These are phyloP conservation scores for Xiphorhynchus erythropygius DNA, from an alignment of 2,797 vertebrate genomes.

Conservation along the genomic window DNA sequence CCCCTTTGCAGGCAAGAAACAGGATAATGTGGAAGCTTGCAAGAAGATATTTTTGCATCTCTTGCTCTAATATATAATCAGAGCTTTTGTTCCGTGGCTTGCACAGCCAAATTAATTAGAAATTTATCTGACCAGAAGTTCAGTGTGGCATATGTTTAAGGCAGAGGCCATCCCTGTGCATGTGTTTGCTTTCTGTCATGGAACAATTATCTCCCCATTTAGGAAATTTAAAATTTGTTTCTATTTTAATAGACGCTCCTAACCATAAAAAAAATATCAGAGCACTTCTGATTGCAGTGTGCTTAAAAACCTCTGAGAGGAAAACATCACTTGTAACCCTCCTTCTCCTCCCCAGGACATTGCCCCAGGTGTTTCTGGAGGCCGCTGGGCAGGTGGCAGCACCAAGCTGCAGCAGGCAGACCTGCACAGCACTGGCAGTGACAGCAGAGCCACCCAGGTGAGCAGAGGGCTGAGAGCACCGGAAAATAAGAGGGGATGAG, in stretches of 20 bases:
- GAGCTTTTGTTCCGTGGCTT: constrained; percentile 38
- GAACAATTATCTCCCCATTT: constrained; percentile 54
- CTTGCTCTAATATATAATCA: neutral
- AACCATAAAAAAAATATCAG: neutral
- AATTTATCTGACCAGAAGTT: constrained; percentile 37
- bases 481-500: neutral
- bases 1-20: neutral
- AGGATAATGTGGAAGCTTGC: neutral
- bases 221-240: constrained; percentile 35
- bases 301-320: neutral
- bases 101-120: constrained; percentile 56
- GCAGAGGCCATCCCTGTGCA: neutral
- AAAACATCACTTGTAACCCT: neutral
- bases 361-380: rapidly evolving
- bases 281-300: rapidly evolving
- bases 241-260: neutral
- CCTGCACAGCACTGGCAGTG: neutral
- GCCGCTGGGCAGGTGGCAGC: neutral
- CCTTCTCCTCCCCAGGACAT: neutral
- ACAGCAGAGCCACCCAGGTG: neutral
- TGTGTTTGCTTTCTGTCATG: neutral
- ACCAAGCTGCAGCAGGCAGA: neutral
- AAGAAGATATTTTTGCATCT: neutral
- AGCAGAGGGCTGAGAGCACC: neutral
- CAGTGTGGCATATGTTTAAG: neutral